Evolutionary conservation across 2,888 invertebrate species (phyloP), one percentile per base, ranked within the genome.

Genomic region (Dynastes maya): DNA sequence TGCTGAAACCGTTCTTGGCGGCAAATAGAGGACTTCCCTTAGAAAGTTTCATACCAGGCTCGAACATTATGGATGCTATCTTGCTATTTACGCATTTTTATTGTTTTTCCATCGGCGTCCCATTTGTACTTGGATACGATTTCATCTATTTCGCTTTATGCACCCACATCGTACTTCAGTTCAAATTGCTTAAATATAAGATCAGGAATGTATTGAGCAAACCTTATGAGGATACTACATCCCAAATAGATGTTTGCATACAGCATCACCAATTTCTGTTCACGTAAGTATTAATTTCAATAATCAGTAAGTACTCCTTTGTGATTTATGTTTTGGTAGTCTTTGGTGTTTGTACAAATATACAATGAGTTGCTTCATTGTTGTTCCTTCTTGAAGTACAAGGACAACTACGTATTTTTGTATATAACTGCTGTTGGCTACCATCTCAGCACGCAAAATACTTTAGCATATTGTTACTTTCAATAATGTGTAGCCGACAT

Each of bases 121-220:
- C 8, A 6, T 9, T 6, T n/a, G 45, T 65, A 11, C n/a, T 45
- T n/a, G 65, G 65, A 37, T 65, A 65, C 45, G 65, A 65, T 65
- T 65, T 16, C 8, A n/a, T 65, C 1, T 65, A 65, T 40, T 37
- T 63, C 5, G 27, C 32, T 27, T 27, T 27, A 4, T 63, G 63
- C 13, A 13, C 27, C 13, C 63, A 32, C 16, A 40, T 65, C 11
- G 40, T 45, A 6, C n/a, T 65, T 16, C 65, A 65, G 3, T 9
- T 65, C 3, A 65, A 9, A 65, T 22, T 37, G n/a, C 45, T 65
- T 11, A 40, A 40, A 45, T 16, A 16, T 8, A 65, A 63, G 6
- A 13, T 65, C 22, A 22, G 2, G 22, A 8, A 55, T 8, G 55
- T 22, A 8, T 22, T 55, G 22, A 16, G 22, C 22, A 16, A 22